These are phyloP conservation scores for Stenotaenia linearis DNA, from an alignment of 2,888 invertebrate genomes.

Conservation along the genomic window DNA sequence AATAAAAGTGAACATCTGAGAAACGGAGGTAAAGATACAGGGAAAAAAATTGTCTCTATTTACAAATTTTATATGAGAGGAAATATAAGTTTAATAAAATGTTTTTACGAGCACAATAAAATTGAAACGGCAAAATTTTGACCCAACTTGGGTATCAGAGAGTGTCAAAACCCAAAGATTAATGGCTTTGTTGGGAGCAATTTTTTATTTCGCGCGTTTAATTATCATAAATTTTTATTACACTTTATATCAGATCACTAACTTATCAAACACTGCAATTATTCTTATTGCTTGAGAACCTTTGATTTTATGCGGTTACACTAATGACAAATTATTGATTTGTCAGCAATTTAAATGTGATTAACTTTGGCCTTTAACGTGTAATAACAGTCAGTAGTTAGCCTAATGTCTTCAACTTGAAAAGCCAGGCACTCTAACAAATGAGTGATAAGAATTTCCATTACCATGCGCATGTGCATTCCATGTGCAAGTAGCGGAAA, in stretches of 20 bases:
- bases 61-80: too few relatives aligned
- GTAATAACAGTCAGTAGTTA: constrained; percentile 8
- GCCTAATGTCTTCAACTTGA: constrained; percentile 8
- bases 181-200: not conserved
- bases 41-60: too few relatives aligned
- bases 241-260: too few relatives aligned
- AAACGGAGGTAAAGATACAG: too few relatives aligned
- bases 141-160: not conserved
- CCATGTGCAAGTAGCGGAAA: constrained; percentile 22
- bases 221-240: not conserved
- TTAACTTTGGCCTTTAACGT: not conserved
- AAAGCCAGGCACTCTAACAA: constrained; percentile 22
- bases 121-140: not conserved
- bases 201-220: not conserved
- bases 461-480: constrained; percentile 17
- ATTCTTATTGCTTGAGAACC: too few relatives aligned
- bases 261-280: too few relatives aligned
- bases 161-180: not conserved
- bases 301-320: not conserved
- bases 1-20: too few relatives aligned
- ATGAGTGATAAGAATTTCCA: constrained; percentile 24
- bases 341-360: not conserved
- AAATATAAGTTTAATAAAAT: not conserved
- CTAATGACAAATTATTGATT: not conserved
- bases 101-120: not conserved